Evolutionary conservation across 2,113 vertebrate species (phyloP).

Genomic region (Coptodon bakossiorum): DNA sequence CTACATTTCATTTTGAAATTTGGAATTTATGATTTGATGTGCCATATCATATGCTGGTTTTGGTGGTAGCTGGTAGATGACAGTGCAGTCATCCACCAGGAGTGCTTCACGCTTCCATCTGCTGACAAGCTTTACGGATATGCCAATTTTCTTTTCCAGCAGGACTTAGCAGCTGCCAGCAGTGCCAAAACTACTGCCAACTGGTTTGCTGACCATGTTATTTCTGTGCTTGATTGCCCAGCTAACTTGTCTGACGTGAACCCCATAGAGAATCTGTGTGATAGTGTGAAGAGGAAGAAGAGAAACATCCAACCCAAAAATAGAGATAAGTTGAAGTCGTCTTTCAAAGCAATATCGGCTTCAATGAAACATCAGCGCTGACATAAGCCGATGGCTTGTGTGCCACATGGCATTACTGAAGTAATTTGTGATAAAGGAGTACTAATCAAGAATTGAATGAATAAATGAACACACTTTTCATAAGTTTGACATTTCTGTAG

Average conservation of each 20-base stretch:
- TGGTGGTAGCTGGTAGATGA: not conserved
- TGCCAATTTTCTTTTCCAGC: not conserved
- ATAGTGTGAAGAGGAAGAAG: not conserved
- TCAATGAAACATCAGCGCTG: not conserved
- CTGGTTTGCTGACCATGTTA: not conserved
- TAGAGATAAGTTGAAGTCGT: not conserved
- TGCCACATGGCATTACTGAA: fast-evolving
- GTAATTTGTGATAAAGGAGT: not conserved
- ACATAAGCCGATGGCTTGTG: not conserved
- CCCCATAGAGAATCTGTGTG: not conserved
- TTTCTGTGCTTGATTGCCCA: not conserved
- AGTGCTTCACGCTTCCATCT: not conserved
- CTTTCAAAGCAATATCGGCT: not conserved
- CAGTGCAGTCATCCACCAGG: not conserved
- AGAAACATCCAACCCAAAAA: not conserved
- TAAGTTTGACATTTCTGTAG: not conserved
- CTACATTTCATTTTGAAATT: not conserved
- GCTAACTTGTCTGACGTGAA: not conserved
- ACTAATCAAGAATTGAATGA: not conserved
- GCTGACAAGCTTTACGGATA: not conserved
- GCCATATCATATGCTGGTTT: not conserved
- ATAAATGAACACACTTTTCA: not conserved
- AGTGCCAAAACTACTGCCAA: not conserved
- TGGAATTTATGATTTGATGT: fast-evolving
- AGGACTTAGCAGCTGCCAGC: not conserved